Conservation (phyloP, 2,797 vertebrate genomes). For the Rousettus madagascariensis region DNA sequence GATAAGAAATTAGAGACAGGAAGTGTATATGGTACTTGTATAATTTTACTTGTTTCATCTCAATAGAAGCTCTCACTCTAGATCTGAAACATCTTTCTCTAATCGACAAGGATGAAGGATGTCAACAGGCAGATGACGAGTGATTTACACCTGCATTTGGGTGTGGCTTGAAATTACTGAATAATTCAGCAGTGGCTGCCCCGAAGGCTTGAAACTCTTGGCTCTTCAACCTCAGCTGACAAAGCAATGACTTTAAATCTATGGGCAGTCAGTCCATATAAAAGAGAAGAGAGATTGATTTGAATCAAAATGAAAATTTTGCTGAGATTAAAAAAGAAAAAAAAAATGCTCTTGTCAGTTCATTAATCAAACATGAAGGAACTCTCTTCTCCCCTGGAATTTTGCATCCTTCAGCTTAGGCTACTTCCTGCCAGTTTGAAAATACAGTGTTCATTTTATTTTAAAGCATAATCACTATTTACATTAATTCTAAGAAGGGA, state of each 20-base stretch:
- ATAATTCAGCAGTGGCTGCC: neutral
- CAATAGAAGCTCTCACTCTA: neutral
- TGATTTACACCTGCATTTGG: neutral
- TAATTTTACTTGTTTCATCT: neutral
- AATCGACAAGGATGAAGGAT: neutral
- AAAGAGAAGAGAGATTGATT: neutral
- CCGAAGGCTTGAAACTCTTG: neutral
- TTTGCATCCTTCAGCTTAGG: constrained; percentile 1
- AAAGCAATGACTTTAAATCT: constrained; percentile 42
- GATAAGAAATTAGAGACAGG: neutral
- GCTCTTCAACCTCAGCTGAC: constrained; percentile 36
- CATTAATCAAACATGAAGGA: constrained; percentile 28
- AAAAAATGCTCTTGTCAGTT: neutral
- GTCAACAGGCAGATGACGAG: neutral
- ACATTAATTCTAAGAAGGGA: constrained; percentile 78
- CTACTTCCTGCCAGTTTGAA: constrained; percentile 47
- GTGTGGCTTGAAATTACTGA: constrained; percentile 16
- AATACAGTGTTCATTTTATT: constrained; percentile 49
- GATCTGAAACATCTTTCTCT: neutral
- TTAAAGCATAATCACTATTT: constrained; percentile 79
- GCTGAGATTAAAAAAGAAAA: constrained; percentile 23
- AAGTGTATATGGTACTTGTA: neutral
- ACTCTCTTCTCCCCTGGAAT: neutral
- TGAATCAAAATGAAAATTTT: constrained; percentile 38
- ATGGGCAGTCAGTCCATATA: constrained; percentile 36